Evolutionary conservation across 1,140 invertebrate species (phyloP), one percentile per base, ranked within the genome.

Genomic region (Portunus trituberculatus): DNA sequence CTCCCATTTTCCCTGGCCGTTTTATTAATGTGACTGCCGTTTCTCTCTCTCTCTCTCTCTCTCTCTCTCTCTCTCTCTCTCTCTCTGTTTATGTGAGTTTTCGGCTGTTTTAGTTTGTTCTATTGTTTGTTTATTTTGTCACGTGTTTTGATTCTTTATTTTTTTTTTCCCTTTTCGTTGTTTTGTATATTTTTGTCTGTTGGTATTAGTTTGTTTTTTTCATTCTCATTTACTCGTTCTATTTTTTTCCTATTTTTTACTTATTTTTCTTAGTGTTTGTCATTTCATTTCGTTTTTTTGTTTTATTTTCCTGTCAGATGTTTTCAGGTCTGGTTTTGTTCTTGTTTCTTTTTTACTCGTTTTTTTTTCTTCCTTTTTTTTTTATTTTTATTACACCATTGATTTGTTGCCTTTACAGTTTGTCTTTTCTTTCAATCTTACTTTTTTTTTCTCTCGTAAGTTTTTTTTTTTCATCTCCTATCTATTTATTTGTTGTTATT

Each of bases 11-110:
- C 83, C 86, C 83, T 84, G 86, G 82, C 29, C 92, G 45, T 93
- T 93, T 87, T 93, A 93, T 93, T 93, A 93, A 93, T 93, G 92
- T 93, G 82, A 59, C 28, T 39, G 83, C 92, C 29, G 92, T 46
- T 48, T 93, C 82, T 93, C 39, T 76, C 67, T 76, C 67, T 76
- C 67, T 76, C n/a, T 76, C 67, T n/a, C 67, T 76, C 67, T 76
- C 67, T 76, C 67, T 76, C n/a, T n/a, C 86, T 46, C n/a, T 20
- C 86, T 88, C 86, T 88, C 45, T 39, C 86, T 88, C 86, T 88
- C 45, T 88, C 86, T 46, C 45, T 76, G 20, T 1, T 76, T 76
- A n/a, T 76, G 67, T 25, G 39, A 39, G n/a, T 25, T 20, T 25
- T 76, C 20, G 20, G 12, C 8, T 76, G 12, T 76, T 76, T 12